Conservation (phyloP, 1,140 invertebrate species). For the Lepidotrigona ventralis region DNA sequence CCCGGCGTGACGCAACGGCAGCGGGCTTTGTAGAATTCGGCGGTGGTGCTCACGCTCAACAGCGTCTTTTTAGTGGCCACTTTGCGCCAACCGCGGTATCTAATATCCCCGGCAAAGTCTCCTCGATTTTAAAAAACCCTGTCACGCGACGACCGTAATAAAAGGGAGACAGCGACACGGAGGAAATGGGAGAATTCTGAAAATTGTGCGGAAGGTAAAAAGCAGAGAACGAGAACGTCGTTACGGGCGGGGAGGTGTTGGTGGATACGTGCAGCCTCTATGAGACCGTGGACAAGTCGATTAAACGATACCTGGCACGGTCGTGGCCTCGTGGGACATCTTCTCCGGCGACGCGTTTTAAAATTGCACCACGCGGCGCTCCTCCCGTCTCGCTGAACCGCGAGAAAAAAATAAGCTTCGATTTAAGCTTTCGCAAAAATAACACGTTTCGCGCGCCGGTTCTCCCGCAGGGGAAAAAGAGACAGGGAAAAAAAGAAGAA, state of each 20-base stretch:
- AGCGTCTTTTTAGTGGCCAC: slow-evolving; percentile 37
- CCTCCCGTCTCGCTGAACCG: not conserved
- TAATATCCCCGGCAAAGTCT: slow-evolving; percentile 32
- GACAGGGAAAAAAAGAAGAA: no score
- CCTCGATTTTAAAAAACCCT: slow-evolving; percentile 37
- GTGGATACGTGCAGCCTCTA: not conserved
- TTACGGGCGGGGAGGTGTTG: not conserved
- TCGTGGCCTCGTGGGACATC: not conserved
- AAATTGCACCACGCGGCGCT: slow-evolving; percentile 13
- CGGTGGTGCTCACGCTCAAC: not conserved
- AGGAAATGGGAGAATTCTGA: slow-evolving; percentile 1
- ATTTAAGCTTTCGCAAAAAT: slow-evolving; percentile 8
- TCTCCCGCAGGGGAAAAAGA: not conserved
- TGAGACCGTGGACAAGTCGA: slow-evolving; percentile 17
- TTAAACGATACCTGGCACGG: slow-evolving; percentile 42
- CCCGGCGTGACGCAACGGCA: not conserved
- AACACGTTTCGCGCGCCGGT: not conserved
- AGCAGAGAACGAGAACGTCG: not conserved
- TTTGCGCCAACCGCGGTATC: slow-evolving; percentile 23
- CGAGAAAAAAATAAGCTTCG: slow-evolving; percentile 4
- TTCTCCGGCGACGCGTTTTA: slow-evolving; percentile 8
- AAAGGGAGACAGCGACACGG: not conserved
- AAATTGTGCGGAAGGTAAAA: slow-evolving; percentile 13
- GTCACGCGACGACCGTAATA: slow-evolving; percentile 27
- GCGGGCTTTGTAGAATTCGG: slow-evolving; percentile 39